Evolutionary conservation across 2,888 invertebrate genomes (phyloP), one percentile per base, ranked within the genome.

Genomic region (Harmothoe impar): DNA sequence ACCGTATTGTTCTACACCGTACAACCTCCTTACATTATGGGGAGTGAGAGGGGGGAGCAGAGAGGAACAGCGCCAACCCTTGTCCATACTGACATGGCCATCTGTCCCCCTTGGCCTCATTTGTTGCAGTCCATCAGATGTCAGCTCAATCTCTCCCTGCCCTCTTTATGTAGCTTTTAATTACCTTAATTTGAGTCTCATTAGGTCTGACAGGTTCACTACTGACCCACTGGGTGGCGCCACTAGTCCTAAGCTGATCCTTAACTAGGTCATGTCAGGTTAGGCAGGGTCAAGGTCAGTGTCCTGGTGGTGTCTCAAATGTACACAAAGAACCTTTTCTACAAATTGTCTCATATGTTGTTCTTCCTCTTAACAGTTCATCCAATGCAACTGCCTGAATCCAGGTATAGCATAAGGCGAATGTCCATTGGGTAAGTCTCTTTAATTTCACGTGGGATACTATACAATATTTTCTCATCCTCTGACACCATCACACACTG

Each of bases 141-240:
- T 43, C 81, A 25, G 35, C 33, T 43, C 43, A 33, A 35, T 5
- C 35, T 20, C 81, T 17, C 35, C 81, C 81, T 25, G 33, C 23
- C 81, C 81, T 43, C 81, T 81, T 81, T 81, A 81, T 35, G 15
- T 35, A 3, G 17, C 20, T 3, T 81, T 81, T 81, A 81, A 81
- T 81, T 81, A 43, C 81, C 81, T 81, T 81, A 81, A 81, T 81
- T 81, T 81, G 81, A 81, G 33, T 33, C 35, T 81, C 81, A 81
- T 81, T 81, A 81, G 43, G 35, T 20, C 43, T 81, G 81, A 35
- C 81, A 81, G 81, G 81, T 81, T 15, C 31, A 72, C 29, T n/a
- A 15, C 31, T 72, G 72, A 29, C 72, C 81, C 43, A 25, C 77
- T 15, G 25, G 35, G 81, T 17, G 81, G 81, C 81, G 43, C 35